phyloP scores from a whole-genome alignment of 2,797 vertebrate genomes.

The Syngnathus acus region DNA sequence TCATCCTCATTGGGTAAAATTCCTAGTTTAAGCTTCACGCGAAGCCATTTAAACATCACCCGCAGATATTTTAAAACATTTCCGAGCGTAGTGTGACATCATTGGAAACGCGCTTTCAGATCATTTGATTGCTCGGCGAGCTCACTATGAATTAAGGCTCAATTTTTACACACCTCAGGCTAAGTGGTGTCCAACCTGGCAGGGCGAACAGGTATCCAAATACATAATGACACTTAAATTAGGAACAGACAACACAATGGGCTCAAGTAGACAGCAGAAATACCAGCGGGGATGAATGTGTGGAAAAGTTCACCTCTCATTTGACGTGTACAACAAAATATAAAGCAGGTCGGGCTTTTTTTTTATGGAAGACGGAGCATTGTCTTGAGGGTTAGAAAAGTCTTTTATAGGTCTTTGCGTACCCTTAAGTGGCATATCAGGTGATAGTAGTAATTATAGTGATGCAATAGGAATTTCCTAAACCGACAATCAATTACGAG shows the following conservation, averaged over 20 bases:
- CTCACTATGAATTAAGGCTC: constrained; percentile 4
- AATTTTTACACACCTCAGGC: constrained; percentile 29
- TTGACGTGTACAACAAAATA: not conserved
- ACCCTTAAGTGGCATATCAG: not conserved
- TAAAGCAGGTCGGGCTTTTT: not conserved
- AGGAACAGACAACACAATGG: constrained; percentile 30
- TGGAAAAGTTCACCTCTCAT: constrained; percentile 7
- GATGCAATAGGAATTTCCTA: not conserved
- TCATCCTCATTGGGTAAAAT: constrained; percentile 57
- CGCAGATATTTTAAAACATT: not conserved
- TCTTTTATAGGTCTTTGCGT: not conserved
- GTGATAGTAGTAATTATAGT: not conserved
- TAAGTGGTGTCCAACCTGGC: constrained; percentile 25
- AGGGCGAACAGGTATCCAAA: constrained; percentile 32
- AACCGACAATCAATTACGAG: not conserved
- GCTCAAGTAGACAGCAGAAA: constrained; percentile 11
- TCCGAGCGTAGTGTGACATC: constrained; percentile 23
- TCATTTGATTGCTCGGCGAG: constrained; percentile 22
- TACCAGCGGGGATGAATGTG: constrained; percentile 23
- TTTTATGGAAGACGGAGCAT: not conserved
- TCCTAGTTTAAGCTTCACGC: constrained; percentile 47
- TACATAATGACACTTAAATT: constrained; percentile 45
- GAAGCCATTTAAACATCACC: constrained; percentile 27
- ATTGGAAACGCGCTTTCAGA: constrained; percentile 21
- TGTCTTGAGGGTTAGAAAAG: not conserved